These are phyloP conservation scores for Malthinus seriepunctatus DNA, from an alignment of 2,888 invertebrate species.

Conservation along the genomic window DNA sequence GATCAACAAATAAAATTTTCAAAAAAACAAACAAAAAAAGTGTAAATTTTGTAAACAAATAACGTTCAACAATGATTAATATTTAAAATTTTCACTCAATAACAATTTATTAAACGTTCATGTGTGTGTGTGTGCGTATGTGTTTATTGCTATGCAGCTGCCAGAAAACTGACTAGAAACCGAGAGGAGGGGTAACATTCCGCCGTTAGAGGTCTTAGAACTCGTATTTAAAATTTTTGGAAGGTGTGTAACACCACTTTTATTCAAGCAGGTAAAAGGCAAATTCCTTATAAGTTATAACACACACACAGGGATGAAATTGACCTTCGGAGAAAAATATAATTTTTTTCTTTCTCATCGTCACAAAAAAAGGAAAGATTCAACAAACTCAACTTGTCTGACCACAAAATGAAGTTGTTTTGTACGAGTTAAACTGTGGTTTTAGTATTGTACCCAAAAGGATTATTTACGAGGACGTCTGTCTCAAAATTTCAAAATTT, in stretches of 20 bases:
- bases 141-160: neutral
- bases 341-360: neutral
- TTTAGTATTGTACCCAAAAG: neutral
- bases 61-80: no score
- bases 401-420: neutral
- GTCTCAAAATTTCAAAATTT: neutral
- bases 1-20: neutral
- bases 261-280: conserved; percentile 22
- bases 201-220: conserved; percentile 24
- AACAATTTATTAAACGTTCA: no score
- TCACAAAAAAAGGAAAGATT: no score
- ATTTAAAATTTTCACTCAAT: no score
- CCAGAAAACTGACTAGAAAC: neutral
- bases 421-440: neutral
- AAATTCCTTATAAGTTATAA: conserved; percentile 5
- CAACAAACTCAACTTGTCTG: neutral
- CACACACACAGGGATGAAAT: conserved; percentile 1
- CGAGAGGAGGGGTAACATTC: conserved; percentile 20
- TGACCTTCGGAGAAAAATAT: conserved; percentile 5
- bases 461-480: neutral
- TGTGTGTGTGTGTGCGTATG: no score
- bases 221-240: conserved; percentile 22
- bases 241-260: conserved; percentile 18
- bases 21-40: neutral
- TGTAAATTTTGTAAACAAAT: no score